These are phyloP conservation scores for Sphecodes monilicornis DNA, from an alignment of 2,888 invertebrate species.

Conservation along the genomic window DNA sequence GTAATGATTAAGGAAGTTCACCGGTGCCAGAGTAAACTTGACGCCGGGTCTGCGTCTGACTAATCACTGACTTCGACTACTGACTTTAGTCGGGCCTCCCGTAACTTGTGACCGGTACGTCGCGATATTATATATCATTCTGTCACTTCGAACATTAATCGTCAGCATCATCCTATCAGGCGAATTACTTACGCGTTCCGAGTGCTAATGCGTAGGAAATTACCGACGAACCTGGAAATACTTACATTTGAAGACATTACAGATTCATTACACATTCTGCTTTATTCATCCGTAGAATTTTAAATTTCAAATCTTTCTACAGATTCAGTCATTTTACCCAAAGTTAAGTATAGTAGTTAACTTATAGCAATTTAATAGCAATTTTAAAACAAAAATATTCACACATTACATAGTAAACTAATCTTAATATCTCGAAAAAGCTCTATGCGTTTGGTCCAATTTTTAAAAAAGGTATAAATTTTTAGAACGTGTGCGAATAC, in stretches of 20 bases:
- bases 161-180: not conserved
- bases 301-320: not conserved
- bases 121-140: conserved; percentile 39
- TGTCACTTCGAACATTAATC: conserved; percentile 37
- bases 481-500: too few species aligned
- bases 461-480: too few species aligned
- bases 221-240: not conserved
- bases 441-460: too few species aligned
- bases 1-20: conserved; percentile 53
- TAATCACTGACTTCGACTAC: conserved; percentile 64
- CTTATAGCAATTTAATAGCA: too few species aligned
- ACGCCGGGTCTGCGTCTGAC: conserved; percentile 51
- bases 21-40: conserved; percentile 41
- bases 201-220: conserved; percentile 5
- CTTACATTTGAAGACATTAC: not conserved
- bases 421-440: too few species aligned
- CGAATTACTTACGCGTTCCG: not conserved
- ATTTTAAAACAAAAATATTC: too few species aligned
- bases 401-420: too few species aligned
- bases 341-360: too few species aligned
- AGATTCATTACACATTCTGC: not conserved
- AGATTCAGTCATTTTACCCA: not conserved
- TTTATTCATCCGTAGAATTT: not conserved
- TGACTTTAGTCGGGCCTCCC: conserved; percentile 46
- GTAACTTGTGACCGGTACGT: conserved; percentile 42